phyloP scores from a whole-genome alignment of 2,888 invertebrate species.

The Callinectes sapidus region DNA sequence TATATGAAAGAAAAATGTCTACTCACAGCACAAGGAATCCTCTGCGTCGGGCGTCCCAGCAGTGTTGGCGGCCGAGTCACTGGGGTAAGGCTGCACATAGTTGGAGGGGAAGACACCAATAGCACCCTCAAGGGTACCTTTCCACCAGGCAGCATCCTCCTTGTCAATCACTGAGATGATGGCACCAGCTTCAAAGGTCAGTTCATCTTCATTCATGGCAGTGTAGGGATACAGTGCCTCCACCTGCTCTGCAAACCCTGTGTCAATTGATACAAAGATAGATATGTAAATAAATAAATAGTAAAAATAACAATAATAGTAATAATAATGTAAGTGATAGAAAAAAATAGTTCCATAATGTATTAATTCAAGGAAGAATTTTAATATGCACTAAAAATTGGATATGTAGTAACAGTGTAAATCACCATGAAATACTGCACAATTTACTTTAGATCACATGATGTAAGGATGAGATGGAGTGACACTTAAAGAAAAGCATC shows the following conservation, averaged over 20 bases:
- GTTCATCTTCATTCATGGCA: conserved; percentile 95
- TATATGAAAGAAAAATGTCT: conserved; percentile 18
- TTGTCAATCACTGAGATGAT: conserved; percentile 91
- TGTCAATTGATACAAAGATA: neutral
- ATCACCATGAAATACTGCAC: no score
- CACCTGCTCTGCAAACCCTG: conserved; percentile 83
- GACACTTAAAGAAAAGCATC: neutral
- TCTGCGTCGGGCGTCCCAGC: conserved; percentile 63
- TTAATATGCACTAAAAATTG: no score
- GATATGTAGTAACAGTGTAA: no score
- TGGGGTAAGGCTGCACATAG: conserved; percentile 85
- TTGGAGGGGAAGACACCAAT: conserved; percentile 97
- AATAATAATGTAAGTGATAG: no score
- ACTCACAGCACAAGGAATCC: conserved; percentile 72
- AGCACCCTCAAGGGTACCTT: conserved; percentile 92
- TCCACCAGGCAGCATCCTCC: conserved; percentile 98
- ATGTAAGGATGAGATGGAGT: no score
- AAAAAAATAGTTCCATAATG: no score
- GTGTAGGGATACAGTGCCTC: conserved; percentile 95
- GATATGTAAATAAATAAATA: neutral
- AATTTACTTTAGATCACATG: no score
- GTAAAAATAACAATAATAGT: no score
- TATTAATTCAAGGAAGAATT: no score
- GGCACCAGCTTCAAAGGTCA: conserved; percentile 93
- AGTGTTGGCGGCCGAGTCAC: conserved; percentile 32